phyloP scores from a whole-genome alignment of 2,113 vertebrate species.

The Poeciliopsis prolifica region DNA sequence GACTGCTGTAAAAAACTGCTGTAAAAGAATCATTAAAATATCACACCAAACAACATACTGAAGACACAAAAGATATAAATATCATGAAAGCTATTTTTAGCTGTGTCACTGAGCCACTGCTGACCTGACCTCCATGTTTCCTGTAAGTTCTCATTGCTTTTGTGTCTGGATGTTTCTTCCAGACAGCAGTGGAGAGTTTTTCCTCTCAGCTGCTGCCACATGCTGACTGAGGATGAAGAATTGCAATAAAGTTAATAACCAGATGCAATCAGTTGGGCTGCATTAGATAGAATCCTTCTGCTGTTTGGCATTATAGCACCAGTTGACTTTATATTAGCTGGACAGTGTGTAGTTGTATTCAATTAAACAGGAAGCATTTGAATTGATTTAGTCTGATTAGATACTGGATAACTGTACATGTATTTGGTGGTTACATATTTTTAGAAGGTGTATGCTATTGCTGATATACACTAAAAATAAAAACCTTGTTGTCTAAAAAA shows the following conservation, averaged over 20 bases:
- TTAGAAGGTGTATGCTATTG: too few relatives aligned
- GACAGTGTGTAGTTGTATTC: neutral
- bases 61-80: too few relatives aligned
- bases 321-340: neutral
- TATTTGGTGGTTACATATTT: too few relatives aligned
- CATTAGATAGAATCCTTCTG: neutral
- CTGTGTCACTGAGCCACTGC: neutral
- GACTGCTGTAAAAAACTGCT: too few relatives aligned
- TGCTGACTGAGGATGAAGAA: neutral
- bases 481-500: neutral
- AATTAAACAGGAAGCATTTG: neutral
- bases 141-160: neutral
- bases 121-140: neutral
- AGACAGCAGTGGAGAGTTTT: too few relatives aligned
- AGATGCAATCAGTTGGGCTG: neutral
- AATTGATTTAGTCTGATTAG: neutral
- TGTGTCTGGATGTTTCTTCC: neutral
- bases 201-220: too few relatives aligned
- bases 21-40: too few relatives aligned
- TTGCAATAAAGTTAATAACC: neutral
- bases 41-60: too few relatives aligned
- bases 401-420: neutral
- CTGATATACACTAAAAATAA: neutral
- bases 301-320: neutral
- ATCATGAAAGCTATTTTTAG: too few relatives aligned